Evolutionary conservation across 2,888 invertebrate genomes (phyloP).

Genomic region (Geotrupes spiniger): DNA sequence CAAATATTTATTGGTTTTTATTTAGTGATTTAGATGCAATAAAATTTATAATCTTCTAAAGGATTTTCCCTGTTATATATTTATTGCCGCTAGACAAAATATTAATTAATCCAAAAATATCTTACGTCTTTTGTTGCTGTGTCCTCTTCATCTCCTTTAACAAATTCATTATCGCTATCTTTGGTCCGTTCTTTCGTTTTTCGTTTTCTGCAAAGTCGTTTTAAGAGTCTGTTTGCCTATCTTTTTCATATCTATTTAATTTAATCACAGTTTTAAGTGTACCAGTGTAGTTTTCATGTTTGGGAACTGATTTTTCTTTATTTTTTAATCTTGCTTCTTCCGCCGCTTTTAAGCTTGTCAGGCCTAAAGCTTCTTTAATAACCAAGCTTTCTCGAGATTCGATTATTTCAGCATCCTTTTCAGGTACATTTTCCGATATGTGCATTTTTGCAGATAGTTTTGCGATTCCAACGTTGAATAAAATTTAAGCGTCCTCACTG

Average conservation of each 20-base stretch:
- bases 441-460: too few relatives aligned
- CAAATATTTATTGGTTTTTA: too few relatives aligned
- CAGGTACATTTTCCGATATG: conserved; percentile 1
- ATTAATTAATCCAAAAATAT: too few relatives aligned
- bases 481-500: conserved; percentile 7
- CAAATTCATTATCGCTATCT: conserved; percentile 41
- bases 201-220: conserved; percentile 75
- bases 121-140: conserved; percentile 62
- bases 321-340: conserved; percentile 62
- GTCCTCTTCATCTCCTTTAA: conserved; percentile 54
- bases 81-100: too few relatives aligned
- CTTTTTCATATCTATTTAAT: conserved; percentile 65
- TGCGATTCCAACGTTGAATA: too few relatives aligned
- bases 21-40: too few relatives aligned
- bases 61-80: too few relatives aligned
- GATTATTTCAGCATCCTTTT: conserved; percentile 11
- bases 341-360: conserved; percentile 72
- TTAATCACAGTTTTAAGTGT: conserved; percentile 83
- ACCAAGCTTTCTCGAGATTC: conserved; percentile 31
- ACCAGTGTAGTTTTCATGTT: conserved; percentile 62
- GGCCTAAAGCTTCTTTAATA: conserved; percentile 70
- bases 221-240: conserved; percentile 70
- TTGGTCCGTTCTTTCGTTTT: conserved; percentile 42
- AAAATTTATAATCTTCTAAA: too few relatives aligned
- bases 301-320: conserved; percentile 47